Evolutionary conservation across 1,140 invertebrate genomes (phyloP).

Genomic region (Drosophila nannoptera): DNA sequence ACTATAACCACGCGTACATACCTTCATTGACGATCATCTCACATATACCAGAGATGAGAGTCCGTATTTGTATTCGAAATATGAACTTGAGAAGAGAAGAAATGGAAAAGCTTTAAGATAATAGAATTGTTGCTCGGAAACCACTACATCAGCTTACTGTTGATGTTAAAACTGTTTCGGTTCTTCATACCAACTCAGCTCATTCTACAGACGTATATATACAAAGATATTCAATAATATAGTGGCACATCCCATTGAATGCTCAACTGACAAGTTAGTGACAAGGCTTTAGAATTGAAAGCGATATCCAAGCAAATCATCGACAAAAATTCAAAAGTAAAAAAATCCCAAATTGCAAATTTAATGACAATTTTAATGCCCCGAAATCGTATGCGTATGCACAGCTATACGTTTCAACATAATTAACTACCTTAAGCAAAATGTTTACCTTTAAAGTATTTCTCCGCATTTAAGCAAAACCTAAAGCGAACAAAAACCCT

Average conservation of each 20-base stretch:
- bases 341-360: conserved; percentile 26
- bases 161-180: conserved; percentile 27
- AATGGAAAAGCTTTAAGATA: conserved; percentile 76
- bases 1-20: conserved; percentile 30
- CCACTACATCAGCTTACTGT: conserved; percentile 36
- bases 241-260: conserved; percentile 22
- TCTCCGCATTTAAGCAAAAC: conserved; percentile 76
- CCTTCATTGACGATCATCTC: conserved; percentile 32
- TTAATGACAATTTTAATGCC: conserved; percentile 45
- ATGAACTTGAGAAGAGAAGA: conserved; percentile 43
- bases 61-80: conserved; percentile 40
- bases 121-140: conserved; percentile 61
- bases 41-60: conserved; percentile 42
- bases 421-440: conserved; percentile 52
- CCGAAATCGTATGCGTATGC: conserved; percentile 19
- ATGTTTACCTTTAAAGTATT: conserved; percentile 75
- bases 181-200: conserved; percentile 40
- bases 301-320: conserved; percentile 30
- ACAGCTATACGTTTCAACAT: conserved; percentile 56
- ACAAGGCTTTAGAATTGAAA: conserved; percentile 26
- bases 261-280: conserved; percentile 44
- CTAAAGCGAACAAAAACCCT: conserved; percentile 41
- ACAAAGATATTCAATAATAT: conserved; percentile 3
- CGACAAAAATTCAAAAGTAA: conserved; percentile 17
- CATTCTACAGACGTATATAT: conserved; percentile 18